A percentile compares a stretch with the other conserved stretches of the same genome.
Evolutionary conservation across 2,888 invertebrate genomes (phyloP).

Genomic region (Tenthredo mesomela): DNA sequence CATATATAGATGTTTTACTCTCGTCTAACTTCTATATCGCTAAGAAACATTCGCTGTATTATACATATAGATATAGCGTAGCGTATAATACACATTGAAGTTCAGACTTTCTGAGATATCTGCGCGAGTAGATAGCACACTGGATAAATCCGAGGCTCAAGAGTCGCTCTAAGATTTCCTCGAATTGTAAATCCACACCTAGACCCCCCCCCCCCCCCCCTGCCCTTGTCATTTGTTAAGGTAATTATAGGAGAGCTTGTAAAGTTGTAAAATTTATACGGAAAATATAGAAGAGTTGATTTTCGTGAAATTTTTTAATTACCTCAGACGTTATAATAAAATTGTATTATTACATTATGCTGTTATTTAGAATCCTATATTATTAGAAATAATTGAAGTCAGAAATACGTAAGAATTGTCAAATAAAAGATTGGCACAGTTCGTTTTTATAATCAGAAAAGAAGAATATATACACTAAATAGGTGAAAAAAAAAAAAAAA

Average conservation of each 20-base stretch:
- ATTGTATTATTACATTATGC: too few species aligned
- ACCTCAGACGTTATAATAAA: too few species aligned
- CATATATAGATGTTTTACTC: not conserved
- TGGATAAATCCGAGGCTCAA: slow-evolving; percentile 42
- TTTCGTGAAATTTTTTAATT: not conserved
- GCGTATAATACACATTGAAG: not conserved
- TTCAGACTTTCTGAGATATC: slow-evolving; percentile 26
- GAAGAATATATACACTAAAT: not conserved
- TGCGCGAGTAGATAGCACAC: slow-evolving; percentile 29
- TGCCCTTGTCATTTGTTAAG: not conserved
- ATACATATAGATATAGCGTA: not conserved
- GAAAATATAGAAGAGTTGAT: not conserved
- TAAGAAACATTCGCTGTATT: not conserved
- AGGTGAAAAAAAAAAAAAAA: too few species aligned
- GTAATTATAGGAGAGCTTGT: not conserved
- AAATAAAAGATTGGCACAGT: not conserved
- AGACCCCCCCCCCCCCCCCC: not conserved
- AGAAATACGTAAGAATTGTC: not conserved
- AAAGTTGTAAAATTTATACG: not conserved
- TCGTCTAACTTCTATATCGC: slow-evolving; percentile 26
- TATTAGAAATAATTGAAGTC: not conserved
- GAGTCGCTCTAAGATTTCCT: not conserved
- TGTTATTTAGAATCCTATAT: not conserved
- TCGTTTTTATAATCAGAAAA: not conserved
- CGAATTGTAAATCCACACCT: slow-evolving; percentile 13